A percentile compares a stretch with the other conserved stretches of the same genome.
Evolutionary conservation across 2,113 vertebrate species (phyloP).

Genomic region (Oostethus manadensis): DNA sequence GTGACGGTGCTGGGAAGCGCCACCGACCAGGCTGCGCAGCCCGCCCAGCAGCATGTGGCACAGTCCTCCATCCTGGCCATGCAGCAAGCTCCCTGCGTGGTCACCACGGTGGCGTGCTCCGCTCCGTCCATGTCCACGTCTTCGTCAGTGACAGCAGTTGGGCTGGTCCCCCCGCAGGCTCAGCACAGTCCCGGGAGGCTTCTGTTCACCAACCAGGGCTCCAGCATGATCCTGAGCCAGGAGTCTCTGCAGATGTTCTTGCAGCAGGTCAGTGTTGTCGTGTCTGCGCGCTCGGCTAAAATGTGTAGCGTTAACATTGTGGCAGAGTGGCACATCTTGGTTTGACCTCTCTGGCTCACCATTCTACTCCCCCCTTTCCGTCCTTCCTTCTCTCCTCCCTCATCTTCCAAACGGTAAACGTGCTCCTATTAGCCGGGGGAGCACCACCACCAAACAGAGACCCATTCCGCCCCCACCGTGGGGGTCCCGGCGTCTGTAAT

Average conservation of each 20-base stretch:
- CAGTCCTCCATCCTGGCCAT: slow-evolving; percentile 77
- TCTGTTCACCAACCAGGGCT: slow-evolving; percentile 77
- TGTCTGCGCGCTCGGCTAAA: slow-evolving; percentile 10
- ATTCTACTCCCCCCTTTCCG: slow-evolving; percentile 56
- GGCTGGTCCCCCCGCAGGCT: slow-evolving; percentile 59
- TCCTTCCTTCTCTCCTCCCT: slow-evolving; percentile 46
- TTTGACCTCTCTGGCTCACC: slow-evolving; percentile 67
- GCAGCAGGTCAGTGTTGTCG: slow-evolving; percentile 79
- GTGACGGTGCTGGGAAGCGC: slow-evolving; percentile 65
- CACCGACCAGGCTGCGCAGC: slow-evolving; percentile 63
- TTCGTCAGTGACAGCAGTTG: slow-evolving; percentile 65
- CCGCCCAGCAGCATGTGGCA: slow-evolving; percentile 51
- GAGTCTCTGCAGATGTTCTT: slow-evolving; percentile 93
- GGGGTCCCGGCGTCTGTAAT: slow-evolving; percentile 86
- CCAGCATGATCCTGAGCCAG: slow-evolving; percentile 82
- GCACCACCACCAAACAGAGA: slow-evolving; percentile 73
- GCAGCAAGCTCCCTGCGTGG: slow-evolving; percentile 60
- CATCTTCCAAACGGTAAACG: slow-evolving; percentile 65
- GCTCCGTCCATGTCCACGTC: slow-evolving; percentile 70
- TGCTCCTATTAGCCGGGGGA: slow-evolving; percentile 72
- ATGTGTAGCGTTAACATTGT: slow-evolving; percentile 49
- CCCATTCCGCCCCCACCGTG: slow-evolving; percentile 72
- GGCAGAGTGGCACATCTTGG: slow-evolving; percentile 48
- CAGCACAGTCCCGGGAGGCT: slow-evolving; percentile 90
- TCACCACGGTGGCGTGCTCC: slow-evolving; percentile 58